A percentile compares a stretch with the other conserved stretches of the same genome.
Conservation (phyloP, 2,888 invertebrate species). For the Drosophila buzzatii region DNA sequence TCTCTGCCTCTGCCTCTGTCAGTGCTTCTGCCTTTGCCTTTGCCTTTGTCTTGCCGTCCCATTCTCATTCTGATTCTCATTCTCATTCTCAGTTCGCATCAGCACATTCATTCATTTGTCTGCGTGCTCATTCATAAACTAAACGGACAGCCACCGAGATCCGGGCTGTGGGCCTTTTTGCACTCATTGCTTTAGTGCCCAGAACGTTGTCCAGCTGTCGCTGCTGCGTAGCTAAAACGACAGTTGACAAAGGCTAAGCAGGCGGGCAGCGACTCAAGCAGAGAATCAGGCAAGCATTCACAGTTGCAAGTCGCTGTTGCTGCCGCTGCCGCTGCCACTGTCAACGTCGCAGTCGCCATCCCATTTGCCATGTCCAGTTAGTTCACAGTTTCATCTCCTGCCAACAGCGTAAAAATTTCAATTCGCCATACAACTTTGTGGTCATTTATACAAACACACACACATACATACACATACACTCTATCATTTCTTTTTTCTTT, state of each 20-base stretch:
- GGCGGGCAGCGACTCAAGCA: conserved; percentile 51
- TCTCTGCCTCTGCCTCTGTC: conserved; percentile 6
- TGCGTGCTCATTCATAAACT: conserved; percentile 72
- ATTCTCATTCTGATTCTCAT: conserved; percentile 29
- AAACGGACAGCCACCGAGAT: conserved; percentile 50
- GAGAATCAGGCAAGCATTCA: conserved; percentile 32
- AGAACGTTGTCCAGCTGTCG: conserved; percentile 58
- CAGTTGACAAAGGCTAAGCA: conserved; percentile 78
- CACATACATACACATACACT: conserved; percentile 9
- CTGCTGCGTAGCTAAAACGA: conserved; percentile 69
- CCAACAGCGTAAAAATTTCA: conserved; percentile 75
- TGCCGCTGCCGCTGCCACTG: conserved; percentile 13
- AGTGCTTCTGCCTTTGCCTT: conserved; percentile 2
- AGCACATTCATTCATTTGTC: conserved; percentile 71
- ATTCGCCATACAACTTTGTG: conserved; percentile 75
- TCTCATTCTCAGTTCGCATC: conserved; percentile 48
- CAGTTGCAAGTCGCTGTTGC: not conserved
- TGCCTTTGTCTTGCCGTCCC: conserved; percentile 6
- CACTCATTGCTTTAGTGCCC: conserved; percentile 19
- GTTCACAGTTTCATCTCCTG: conserved; percentile 54
- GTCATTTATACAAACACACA: conserved; percentile 65
- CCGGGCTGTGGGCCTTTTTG: conserved; percentile 12
- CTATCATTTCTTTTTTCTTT: not conserved
- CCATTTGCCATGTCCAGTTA: conserved; percentile 43
- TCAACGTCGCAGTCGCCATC: conserved; percentile 18